Evolutionary conservation across 1,140 invertebrate species (phyloP), one percentile per base, ranked within the genome.

Genomic region (Aphidius ervi): DNA sequence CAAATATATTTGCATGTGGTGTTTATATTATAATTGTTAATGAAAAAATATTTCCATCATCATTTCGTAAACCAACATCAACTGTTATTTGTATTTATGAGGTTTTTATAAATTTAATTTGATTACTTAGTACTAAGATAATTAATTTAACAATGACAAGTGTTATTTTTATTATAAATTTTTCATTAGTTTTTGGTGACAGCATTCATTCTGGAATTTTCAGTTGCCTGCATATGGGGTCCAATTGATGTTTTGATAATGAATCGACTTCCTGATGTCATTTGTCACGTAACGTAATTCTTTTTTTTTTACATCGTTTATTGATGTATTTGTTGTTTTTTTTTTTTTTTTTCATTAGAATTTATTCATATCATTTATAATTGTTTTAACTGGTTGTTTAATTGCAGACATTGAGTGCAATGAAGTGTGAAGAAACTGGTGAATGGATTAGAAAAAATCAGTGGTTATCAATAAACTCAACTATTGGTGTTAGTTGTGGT

Each of bases 151-250:
- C 9, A 58, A 49, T 7, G 9, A 4, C 49, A 39, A 9, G 42
- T 0, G 8, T 61, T 37, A 23, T 23, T 46, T 40, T 63, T 41
- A 23, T 9, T 39, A 40, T 46, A n/a, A n/a, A 41, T 16, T 48
- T n/a, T 31, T 59, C 64, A 68, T 9, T 31, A 76, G 73, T 73
- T 76, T 66, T 40, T 76, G 10, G 68, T 67, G 9, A 68, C 70
- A 2, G 50, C 69, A 1, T 76, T 76, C 53, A 49, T 76, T 6
- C 48, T 76, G 56, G 74, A 76, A 58, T 76, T 74, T 56, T 49
- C 65, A 20, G 52, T 67, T 0, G 65, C 67, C 5, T 76, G 69
- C 54, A 63, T 74, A 6, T 76, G 74, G 73, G 65, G 63, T 9
- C 72, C 73, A 1, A 68, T 76, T 3, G 67, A 75, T n/a, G 48